phyloP scores from a whole-genome alignment of 1,140 invertebrate genomes.

The Bactericera cockerelli region DNA sequence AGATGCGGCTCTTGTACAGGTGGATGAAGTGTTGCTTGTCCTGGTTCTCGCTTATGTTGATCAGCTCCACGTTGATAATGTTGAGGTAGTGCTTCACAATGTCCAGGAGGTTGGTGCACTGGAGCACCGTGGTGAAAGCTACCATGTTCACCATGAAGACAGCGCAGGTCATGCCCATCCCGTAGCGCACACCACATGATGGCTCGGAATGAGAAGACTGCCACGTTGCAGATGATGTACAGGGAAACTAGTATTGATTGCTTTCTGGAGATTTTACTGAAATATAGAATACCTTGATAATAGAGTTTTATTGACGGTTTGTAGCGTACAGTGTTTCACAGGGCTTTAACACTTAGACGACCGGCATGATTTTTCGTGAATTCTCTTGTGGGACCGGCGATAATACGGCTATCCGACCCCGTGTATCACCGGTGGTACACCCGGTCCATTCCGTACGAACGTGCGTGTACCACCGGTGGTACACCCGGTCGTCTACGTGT shows the following conservation, averaged over 20 bases:
- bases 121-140: neutral
- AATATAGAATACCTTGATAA: neutral
- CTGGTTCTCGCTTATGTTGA: neutral
- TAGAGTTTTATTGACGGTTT: too few species aligned
- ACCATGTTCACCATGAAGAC: neutral
- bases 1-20: conserved; percentile 7
- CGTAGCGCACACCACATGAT: neutral
- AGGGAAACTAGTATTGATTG: neutral
- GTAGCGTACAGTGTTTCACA: too few species aligned
- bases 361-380: too few species aligned
- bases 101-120: neutral
- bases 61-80: neutral
- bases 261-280: neutral
- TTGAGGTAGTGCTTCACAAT: neutral
- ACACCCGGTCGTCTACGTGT: too few species aligned
- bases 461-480: too few species aligned
- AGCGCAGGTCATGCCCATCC: neutral
- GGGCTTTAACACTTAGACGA: too few species aligned
- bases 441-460: too few species aligned
- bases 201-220: neutral
- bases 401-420: too few species aligned
- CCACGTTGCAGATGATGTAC: neutral
- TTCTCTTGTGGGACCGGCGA: too few species aligned
- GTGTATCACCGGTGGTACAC: too few species aligned
- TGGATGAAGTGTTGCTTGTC: conserved; percentile 2